phyloP scores from a whole-genome alignment of 2,888 invertebrate species.

The Ceratothoa steindachneri region DNA sequence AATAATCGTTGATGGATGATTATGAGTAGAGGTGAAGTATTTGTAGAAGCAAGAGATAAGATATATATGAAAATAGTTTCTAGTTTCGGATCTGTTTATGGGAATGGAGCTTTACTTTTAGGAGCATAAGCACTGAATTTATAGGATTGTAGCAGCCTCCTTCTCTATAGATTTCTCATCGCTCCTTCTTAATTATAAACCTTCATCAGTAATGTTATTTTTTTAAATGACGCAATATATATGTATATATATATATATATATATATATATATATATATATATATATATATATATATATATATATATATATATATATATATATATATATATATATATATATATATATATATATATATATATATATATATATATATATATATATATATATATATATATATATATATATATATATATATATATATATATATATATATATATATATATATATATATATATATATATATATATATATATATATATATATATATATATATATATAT shows the following conservation, averaged over 20 bases:
- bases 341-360: no score
- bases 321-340: conserved; percentile 1
- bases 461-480: no score
- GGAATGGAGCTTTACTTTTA: neutral
- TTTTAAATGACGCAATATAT: conserved; percentile 7
- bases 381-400: no score
- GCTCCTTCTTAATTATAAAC: neutral
- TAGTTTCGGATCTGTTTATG: neutral
- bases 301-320: conserved; percentile 16
- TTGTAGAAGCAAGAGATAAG: neutral
- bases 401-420: no score
- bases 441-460: no score
- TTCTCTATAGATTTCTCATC: neutral
- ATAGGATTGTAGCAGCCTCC: no score
- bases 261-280: conserved; percentile 22
- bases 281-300: conserved; percentile 22
- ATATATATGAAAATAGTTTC: neutral
- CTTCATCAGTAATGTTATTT: neutral
- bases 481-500: no score
- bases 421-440: no score
- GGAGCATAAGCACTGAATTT: no score
- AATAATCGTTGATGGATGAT: no score
- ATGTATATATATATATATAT: conserved; percentile 21
- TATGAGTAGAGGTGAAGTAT: no score
- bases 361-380: no score